Percentiles rank a stretch among this genome's conserved stretches.
phyloP scores from a whole-genome alignment of 2,888 invertebrate species.

The Petrolisthes manimaculis region DNA sequence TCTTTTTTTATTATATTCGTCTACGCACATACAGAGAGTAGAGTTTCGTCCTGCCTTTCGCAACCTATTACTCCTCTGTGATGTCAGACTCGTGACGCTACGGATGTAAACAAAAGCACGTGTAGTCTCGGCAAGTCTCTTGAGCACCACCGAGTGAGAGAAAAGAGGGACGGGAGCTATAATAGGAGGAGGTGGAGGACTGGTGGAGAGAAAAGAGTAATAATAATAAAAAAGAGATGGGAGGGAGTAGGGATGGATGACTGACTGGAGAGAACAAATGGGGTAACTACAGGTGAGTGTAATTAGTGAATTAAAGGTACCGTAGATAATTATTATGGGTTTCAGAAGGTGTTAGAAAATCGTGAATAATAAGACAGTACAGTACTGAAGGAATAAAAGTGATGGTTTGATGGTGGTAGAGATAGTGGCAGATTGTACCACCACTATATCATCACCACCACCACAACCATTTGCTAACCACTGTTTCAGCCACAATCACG shows the following conservation, averaged over 20 bases:
- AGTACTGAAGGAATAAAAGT: not conserved
- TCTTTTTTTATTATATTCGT: conserved; percentile 6
- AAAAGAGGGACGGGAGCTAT: not conserved
- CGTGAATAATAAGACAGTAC: not conserved
- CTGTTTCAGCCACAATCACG: conserved; percentile 21
- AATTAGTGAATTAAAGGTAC: too few relatives aligned
- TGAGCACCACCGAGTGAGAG: conserved; percentile 41
- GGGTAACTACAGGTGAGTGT: too few relatives aligned
- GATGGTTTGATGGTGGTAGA: not conserved
- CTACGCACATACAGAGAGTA: conserved; percentile 45
- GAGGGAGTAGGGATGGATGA: not conserved
- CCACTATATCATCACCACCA: not conserved
- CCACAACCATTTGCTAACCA: not conserved
- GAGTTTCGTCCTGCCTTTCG: not conserved
- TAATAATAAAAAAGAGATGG: not conserved
- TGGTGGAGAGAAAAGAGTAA: not conserved
- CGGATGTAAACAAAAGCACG: not conserved
- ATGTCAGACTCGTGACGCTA: not conserved
- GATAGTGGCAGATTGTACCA: not conserved
- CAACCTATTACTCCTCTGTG: not conserved
- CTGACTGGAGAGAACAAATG: too few relatives aligned
- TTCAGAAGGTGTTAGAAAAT: not conserved
- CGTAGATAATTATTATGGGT: too few relatives aligned
- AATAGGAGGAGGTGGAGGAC: not conserved
- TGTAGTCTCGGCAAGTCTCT: not conserved